Evolutionary conservation across 2,888 invertebrate genomes (phyloP).

Genomic region (Ophonus ardosiacus): DNA sequence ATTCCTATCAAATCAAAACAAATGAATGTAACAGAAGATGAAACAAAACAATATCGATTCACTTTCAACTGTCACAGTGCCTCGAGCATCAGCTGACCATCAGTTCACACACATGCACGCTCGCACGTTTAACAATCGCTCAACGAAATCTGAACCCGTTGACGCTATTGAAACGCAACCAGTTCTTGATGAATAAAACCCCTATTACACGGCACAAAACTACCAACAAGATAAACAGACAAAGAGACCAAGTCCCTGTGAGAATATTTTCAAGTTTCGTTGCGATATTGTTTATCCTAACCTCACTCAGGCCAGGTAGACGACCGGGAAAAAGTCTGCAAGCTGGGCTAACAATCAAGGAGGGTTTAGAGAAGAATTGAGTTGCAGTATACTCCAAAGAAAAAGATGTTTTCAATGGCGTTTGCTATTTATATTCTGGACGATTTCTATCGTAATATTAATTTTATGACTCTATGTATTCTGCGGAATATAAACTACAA

Average conservation of each 20-base stretch:
- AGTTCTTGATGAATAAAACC: constrained; percentile 23
- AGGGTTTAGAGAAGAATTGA: constrained; percentile 35
- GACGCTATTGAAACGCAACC: constrained; percentile 36
- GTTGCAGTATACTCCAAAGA: constrained; percentile 51
- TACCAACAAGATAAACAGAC: constrained; percentile 27
- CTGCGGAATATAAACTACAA: too few relatives aligned
- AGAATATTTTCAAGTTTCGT: constrained; percentile 47
- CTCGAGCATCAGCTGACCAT: constrained; percentile 46
- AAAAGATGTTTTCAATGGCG: background rate
- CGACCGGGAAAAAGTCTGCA: constrained; percentile 23
- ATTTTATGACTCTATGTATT: too few relatives aligned
- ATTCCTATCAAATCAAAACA: background rate
- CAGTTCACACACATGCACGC: background rate
- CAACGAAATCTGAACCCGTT: constrained; percentile 38
- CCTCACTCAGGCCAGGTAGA: constrained; percentile 46
- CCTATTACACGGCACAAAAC: constrained; percentile 34
- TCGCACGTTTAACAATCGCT: constrained; percentile 13
- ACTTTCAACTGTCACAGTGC: constrained; percentile 51
- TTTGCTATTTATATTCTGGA: background rate
- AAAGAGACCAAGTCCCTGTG: constrained; percentile 39
- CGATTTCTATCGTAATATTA: background rate
- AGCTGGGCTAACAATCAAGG: constrained; percentile 1
- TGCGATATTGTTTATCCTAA: constrained; percentile 49
- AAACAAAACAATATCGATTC: constrained; percentile 49
- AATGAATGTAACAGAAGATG: background rate